Base-by-base conservation (phyloP, 2,113 vertebrate genomes). In the Serranochromis macrocephalus region DNA sequence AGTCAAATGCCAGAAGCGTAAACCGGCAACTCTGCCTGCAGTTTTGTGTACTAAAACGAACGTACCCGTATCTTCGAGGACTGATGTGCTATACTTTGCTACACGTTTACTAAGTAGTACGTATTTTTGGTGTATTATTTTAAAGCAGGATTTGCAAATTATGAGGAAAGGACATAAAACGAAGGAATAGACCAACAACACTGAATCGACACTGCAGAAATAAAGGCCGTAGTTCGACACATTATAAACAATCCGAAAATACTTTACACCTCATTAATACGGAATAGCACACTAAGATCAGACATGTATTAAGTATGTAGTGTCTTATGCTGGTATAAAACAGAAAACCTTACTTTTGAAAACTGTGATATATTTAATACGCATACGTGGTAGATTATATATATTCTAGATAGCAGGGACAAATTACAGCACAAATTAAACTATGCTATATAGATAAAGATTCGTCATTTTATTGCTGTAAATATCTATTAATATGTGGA, bases 1-100 rank as follows among this genome's bases (percentile, higher is more conserved):
- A 26, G 11, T 66, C 2, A 3, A 7, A 1, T 0, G 13, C 0
- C 1, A 9, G 1, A 31, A 17, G 1, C 31, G 1, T 5, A 17
- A 17, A 85, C 68, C 61, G 1, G 82, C 58, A 51, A 6, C 6
- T 36, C 2, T 2, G 3, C 53, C 31, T 81, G 21, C 0, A 1
- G 2, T 2, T 1, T 1, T 1, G 3, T 2, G 3, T 1, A 2
- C 0, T 1, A 83, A 94, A 94, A 88, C 86, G 53, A 88, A 38
- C 40, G 10, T 6, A 12, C 2, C 4, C 4, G 3, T 4, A 1
- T 21, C 4, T 5, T 0, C 5, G 7, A 7, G 9, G 3, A 14
- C 29, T 53, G 53, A 17, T 13, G 2, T 21, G 47, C 80, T 58
- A 16, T 3, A 5, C 7, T 2, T 3, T 7, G 17, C 53, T 26